Conservation (phyloP, 2,797 vertebrate species). For the Moxostoma hubbsi region DNA sequence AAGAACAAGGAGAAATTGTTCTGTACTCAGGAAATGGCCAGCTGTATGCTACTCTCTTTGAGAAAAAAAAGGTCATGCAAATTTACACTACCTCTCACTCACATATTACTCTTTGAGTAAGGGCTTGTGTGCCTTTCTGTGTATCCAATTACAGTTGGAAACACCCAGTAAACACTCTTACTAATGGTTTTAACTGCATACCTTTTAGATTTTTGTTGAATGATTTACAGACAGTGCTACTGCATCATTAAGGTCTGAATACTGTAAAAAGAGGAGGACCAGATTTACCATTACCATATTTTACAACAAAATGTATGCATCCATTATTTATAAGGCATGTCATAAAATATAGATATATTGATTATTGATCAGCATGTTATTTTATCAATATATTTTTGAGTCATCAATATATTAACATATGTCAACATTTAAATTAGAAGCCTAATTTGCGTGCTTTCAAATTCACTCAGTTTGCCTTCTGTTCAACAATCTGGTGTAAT, state of each 20-base stretch:
- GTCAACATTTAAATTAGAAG: too few species aligned
- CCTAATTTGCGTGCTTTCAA: too few species aligned
- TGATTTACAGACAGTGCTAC: not conserved
- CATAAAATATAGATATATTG: too few species aligned
- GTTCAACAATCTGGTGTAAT: too few species aligned
- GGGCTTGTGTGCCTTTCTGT: not conserved
- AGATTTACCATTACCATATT: too few species aligned
- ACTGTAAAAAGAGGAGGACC: not conserved
- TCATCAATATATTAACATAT: too few species aligned
- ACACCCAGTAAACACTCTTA: conserved; percentile 4
- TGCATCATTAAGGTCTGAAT: not conserved
- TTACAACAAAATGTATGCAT: not conserved
- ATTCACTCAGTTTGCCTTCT: too few species aligned
- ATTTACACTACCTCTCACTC: conserved; percentile 6
- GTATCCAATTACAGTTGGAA: not conserved
- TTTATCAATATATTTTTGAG: too few species aligned
- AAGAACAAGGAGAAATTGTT: conserved; percentile 46
- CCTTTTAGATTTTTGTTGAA: not conserved
- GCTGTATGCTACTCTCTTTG: not conserved
- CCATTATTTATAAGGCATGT: not conserved
- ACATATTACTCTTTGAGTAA: not conserved
- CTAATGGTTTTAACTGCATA: conserved; percentile 1
- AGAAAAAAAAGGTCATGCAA: conserved; percentile 2
- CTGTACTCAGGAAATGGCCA: conserved; percentile 29
- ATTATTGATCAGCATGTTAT: not conserved